A percentile compares a stretch with the other conserved stretches of the same genome.
Evolutionary conservation across 2,797 vertebrate genomes (phyloP).

Genomic region (Myripristis murdjan): DNA sequence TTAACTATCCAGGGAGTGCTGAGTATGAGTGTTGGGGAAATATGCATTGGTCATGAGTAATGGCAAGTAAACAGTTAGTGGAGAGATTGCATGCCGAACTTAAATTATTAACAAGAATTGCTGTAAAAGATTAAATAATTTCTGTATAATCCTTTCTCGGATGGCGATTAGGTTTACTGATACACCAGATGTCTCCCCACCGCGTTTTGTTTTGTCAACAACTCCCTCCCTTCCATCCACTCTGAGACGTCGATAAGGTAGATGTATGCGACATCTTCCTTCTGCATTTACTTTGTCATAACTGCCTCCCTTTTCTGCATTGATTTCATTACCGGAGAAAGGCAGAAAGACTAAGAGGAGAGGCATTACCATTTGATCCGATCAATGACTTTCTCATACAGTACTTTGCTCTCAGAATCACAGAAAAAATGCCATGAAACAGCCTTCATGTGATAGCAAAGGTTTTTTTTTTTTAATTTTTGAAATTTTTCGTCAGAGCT

Average conservation of each 20-base stretch:
- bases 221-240: neutral
- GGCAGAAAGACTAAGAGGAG: conserved; percentile 20
- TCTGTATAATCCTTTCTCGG: conserved; percentile 61
- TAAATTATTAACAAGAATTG: conserved; percentile 65
- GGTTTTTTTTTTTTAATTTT: neutral
- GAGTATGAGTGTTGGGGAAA: conserved; percentile 43
- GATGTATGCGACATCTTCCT: conserved; percentile 21
- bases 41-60: conserved; percentile 21
- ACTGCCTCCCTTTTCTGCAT: conserved; percentile 34
- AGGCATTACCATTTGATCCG: conserved; percentile 16
- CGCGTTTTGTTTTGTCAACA: neutral
- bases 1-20: conserved; percentile 65
- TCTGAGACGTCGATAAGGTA: conserved; percentile 4
- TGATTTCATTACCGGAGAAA: conserved; percentile 48
- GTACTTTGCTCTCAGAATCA: conserved; percentile 1
- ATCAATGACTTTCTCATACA: conserved; percentile 27
- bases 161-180: conserved; percentile 46
- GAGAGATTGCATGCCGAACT: conserved; percentile 54
- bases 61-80: neutral
- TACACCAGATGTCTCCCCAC: conserved; percentile 41
- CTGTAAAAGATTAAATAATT: conserved; percentile 60
- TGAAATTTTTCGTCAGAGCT: no score
- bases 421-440: conserved; percentile 1
- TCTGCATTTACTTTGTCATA: conserved; percentile 47
- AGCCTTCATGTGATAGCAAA: neutral